phyloP scores from a whole-genome alignment of 2,888 invertebrate genomes.

The Gastrophysa polygoni region DNA sequence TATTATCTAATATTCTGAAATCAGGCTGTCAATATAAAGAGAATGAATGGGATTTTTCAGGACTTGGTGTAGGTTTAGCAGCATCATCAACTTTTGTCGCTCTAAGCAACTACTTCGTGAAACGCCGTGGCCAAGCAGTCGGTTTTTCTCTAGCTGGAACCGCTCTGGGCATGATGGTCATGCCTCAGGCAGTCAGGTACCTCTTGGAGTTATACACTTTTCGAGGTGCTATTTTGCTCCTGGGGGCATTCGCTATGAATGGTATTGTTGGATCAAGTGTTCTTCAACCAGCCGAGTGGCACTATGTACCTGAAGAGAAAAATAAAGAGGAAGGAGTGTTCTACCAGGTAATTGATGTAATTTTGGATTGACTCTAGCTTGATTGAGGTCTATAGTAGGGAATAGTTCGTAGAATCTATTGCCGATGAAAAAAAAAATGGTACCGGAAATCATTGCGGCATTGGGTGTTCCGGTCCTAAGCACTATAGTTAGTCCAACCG shows the following conservation, averaged over 20 bases:
- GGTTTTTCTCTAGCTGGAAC: slow-evolving; percentile 82
- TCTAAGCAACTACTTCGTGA: slow-evolving; percentile 76
- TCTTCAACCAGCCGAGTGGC: slow-evolving; percentile 75
- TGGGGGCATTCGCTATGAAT: slow-evolving; percentile 72
- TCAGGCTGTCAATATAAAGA: too few relatives aligned
- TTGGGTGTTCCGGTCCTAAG: too few relatives aligned
- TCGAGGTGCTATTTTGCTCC: slow-evolving; percentile 70
- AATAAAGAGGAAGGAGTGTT: slow-evolving; percentile 60
- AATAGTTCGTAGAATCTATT: too few relatives aligned
- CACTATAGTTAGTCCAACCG: too few relatives aligned
- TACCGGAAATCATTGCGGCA: too few relatives aligned
- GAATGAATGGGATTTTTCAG: slow-evolving; percentile 57
- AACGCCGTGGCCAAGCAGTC: slow-evolving; percentile 79
- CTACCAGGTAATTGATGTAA: slow-evolving; percentile 54
- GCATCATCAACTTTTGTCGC: slow-evolving; percentile 80
- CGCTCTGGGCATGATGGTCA: slow-evolving; percentile 77
- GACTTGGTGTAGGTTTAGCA: slow-evolving; percentile 78
- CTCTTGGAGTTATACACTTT: slow-evolving; percentile 69
- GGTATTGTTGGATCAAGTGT: slow-evolving; percentile 70
- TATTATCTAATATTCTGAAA: too few relatives aligned
- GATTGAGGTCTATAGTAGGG: too few relatives aligned
- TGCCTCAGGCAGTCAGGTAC: slow-evolving; percentile 75
- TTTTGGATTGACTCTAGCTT: too few relatives aligned
- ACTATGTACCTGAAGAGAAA: slow-evolving; percentile 66
- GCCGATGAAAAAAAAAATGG: too few relatives aligned